These are phyloP conservation scores for Dicranocentrus wangi DNA, from an alignment of 2,888 invertebrate genomes.

Conservation along the genomic window DNA sequence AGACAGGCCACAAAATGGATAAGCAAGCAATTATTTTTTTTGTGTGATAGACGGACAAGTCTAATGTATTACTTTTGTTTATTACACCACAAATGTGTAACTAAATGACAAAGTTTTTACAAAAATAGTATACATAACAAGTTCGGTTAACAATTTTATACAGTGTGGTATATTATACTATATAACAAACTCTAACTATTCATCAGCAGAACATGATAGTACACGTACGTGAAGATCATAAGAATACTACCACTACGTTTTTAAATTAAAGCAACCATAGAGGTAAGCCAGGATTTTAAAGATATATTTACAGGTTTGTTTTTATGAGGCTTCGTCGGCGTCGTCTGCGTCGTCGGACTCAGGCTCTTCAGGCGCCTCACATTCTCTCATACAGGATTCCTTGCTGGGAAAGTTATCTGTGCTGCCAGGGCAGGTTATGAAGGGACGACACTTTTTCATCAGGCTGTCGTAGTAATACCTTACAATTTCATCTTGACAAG, in stretches of 20 bases:
- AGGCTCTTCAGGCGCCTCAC: constrained; percentile 50
- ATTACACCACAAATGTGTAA: too few species aligned
- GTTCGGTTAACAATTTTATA: not conserved
- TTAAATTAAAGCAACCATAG: not conserved
- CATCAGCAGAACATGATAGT: not conserved
- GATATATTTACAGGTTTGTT: constrained; percentile 11
- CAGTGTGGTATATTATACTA: not conserved
- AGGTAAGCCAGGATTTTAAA: not conserved
- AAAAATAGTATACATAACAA: constrained; percentile 16
- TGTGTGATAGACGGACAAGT: too few species aligned
- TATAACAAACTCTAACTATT: not conserved
- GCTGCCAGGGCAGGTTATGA: constrained; percentile 71
- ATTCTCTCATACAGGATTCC: constrained; percentile 66
- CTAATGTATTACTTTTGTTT: not conserved
- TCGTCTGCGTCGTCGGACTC: too few species aligned
- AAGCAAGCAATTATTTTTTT: too few species aligned
- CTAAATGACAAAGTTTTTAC: not conserved
- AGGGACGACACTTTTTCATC: constrained; percentile 70
- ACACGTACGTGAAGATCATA: not conserved
- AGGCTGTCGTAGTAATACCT: constrained; percentile 70
- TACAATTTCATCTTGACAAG: constrained; percentile 69
- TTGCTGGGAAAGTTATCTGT: constrained; percentile 69
- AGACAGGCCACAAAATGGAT: too few species aligned
- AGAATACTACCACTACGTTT: not conserved
- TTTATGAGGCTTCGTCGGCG: too few species aligned